These are phyloP conservation scores for Scaptomyza hsui DNA, from an alignment of 1,140 invertebrate genomes.

Conservation along the genomic window DNA sequence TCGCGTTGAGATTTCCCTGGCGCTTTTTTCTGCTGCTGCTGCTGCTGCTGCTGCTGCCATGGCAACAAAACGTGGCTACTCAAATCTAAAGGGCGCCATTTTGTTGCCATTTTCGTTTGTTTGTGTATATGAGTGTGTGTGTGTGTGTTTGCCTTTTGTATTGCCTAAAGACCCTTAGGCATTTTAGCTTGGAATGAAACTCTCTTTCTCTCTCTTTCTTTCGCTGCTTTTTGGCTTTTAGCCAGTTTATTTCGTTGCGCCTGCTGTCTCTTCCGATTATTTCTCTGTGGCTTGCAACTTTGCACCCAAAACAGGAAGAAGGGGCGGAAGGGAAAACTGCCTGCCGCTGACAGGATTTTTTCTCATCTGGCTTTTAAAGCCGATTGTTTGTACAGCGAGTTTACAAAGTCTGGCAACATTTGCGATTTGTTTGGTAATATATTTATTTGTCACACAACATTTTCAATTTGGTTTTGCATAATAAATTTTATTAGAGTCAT, in stretches of 20 bases:
- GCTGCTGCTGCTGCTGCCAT: conserved; percentile 45
- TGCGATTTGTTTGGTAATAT: neutral
- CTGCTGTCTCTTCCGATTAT: conserved; percentile 43
- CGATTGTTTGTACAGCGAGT: conserved; percentile 5
- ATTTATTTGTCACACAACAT: neutral
- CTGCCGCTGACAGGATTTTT: conserved; percentile 27
- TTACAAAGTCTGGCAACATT: neutral
- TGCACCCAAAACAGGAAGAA: conserved; percentile 13
- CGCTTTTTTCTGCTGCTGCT: neutral
- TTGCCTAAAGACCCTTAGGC: conserved; percentile 28
- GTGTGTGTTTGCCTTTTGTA: conserved; percentile 22
- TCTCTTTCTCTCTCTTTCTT: conserved; percentile 5
- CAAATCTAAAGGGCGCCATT: conserved; percentile 44
- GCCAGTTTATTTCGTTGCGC: conserved; percentile 27
- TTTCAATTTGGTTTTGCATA: conserved; percentile 6
- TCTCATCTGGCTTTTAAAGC: conserved; percentile 6
- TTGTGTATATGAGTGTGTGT: conserved; percentile 11
- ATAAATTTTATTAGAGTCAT: neutral
- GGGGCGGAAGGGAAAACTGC: too few relatives aligned
- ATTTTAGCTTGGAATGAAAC: conserved; percentile 13
- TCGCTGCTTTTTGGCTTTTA: conserved; percentile 15
- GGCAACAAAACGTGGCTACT: conserved; percentile 36
- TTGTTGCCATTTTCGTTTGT: conserved; percentile 31
- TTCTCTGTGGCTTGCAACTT: conserved; percentile 30
- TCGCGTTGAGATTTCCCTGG: conserved; percentile 6